Base-by-base conservation (phyloP, 2,888 invertebrate genomes). In the Dicranocentrus wangi region DNA sequence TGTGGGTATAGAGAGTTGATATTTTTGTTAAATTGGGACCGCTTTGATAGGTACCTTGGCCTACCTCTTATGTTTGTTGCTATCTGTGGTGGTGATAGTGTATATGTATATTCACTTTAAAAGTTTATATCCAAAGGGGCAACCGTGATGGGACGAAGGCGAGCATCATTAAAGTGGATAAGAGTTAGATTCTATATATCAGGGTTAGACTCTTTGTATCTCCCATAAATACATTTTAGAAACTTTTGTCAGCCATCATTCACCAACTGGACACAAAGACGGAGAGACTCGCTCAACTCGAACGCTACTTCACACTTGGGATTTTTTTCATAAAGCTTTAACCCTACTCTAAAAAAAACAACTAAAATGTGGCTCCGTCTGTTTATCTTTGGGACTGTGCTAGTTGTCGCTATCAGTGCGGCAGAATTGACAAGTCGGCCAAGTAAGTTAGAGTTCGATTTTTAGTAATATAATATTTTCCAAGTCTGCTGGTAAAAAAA, bases 351-450 rank as follows among this genome's bases (percentile, higher is more conserved):
- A n/a, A n/a, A n/a, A n/a, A n/a, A n/a, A n/a, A n/a, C n/a, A n/a
- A n/a, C 2, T 7, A 61, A 28, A 19, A 77, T 81, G 81, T 81
- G 68, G 61, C 15, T 70, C 63, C 70, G 75, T 39, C 42, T 81
- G 19, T 65, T 83, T 17, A 15, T 85, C 10, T 17, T 83, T 42
- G 79, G 66, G 1, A 65, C 79, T 21, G 83, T 78, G 21, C 8
- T 82, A 1, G 78, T 83, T 10, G 82, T 69, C 2, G 81, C 60
- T 17, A 72, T 82, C 8, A 32, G 71, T 13, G 70, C 85, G 17
- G 80, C 83, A 1, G 78, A 77, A 25, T 63, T 76, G 7, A 47
- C 73, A 7, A 27, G 55, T 15, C 60, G 86, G 21, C 86, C 86
- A 76, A 86, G 86, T 86, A 61, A 80, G 76, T 47, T n/a, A 47